Evolutionary conservation across 2,113 vertebrate species (phyloP), one percentile per base, ranked within the genome.

Genomic region (Pongo pygmaeus): DNA sequence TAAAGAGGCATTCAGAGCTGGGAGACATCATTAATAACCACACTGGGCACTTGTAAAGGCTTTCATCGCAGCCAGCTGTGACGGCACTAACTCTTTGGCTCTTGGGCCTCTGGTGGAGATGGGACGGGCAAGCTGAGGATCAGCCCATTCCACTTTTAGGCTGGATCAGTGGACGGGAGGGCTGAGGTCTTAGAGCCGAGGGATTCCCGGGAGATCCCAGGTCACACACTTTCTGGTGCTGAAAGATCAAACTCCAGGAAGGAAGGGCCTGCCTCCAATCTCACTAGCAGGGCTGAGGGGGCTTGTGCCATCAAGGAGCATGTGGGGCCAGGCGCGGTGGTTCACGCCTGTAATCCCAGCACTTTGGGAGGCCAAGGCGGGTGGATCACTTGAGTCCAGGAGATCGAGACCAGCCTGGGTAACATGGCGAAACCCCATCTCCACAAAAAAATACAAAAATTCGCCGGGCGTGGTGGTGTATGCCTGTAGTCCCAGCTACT

Each of bases 1-100:
- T 97, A 98, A 97, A 96, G 96, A 97, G 95, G 96, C 96, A 32
- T 93, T 92, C 25, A 0, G 93, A 96, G 92, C 92, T 11, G 3
- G 50, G 95, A 90, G 92, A 95, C 25, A 3, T 64, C 94, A 97
- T 97, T 97, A 96, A 98, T 96, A 96, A 96, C 86, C 52, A 4
- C 79, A 2, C 38, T 0, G 43, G 80, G 61, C 35, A 0, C 38
- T 52, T 27, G 75, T 0, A 74, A 80, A 91, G 94, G 22, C 75
- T 78, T 85, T 61, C 59, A 61, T 75, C 91, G 89, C 57, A 1
- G 32, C 84, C 1, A 17, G 59, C 70, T n/a, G 55, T 3, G 17
- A 43, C 5, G 38, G 67, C 43, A 9, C 93, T 43, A 14, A 52
- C 84, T 87, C 74, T 64, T 81, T 40, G 8, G 74, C 8, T n/a